Conservation (phyloP, 2,888 invertebrate genomes). For the Philopedon plagiatum region DNA sequence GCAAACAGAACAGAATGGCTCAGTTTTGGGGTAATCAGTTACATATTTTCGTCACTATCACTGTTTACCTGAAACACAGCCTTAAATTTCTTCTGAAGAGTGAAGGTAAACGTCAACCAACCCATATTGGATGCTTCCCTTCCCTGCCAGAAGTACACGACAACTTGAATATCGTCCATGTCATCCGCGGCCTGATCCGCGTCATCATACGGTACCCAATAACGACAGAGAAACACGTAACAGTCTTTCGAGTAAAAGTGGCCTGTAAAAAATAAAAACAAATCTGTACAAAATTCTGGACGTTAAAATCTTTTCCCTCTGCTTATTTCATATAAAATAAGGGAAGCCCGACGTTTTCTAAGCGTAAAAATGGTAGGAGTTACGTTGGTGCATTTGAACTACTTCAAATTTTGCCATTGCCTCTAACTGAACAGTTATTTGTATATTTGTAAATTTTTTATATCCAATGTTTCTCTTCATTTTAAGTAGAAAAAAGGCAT, state of each 20-base stretch:
- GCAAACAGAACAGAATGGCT: no score
- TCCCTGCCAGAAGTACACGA: constrained; percentile 99
- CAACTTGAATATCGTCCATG: constrained; percentile 81
- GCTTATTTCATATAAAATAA: no score
- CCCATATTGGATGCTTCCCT: constrained; percentile 98
- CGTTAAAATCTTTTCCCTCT: no score
- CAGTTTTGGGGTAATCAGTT: no score
- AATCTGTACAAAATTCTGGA: no score
- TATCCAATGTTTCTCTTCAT: no score
- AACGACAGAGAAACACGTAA: constrained; percentile 97
- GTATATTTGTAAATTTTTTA: no score
- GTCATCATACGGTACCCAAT: constrained; percentile 83
- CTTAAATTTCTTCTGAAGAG: constrained; percentile 92
- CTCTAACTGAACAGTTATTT: no score
- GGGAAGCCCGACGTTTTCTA: no score
- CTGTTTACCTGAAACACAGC: constrained; percentile 79
- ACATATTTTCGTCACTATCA: not conserved
- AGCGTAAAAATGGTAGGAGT: no score
- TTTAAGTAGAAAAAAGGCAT: no score
- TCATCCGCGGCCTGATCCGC: constrained; percentile 65
- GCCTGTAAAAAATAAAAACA: constrained; percentile 66
- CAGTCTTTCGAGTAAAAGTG: constrained; percentile 95
- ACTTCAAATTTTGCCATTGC: not conserved
- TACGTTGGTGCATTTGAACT: not conserved
- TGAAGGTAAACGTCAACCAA: constrained; percentile 99